phyloP scores from a whole-genome alignment of 30 jellyfish, hydroid and myxozoan genomes.

The Catostylus mosaicus region DNA sequence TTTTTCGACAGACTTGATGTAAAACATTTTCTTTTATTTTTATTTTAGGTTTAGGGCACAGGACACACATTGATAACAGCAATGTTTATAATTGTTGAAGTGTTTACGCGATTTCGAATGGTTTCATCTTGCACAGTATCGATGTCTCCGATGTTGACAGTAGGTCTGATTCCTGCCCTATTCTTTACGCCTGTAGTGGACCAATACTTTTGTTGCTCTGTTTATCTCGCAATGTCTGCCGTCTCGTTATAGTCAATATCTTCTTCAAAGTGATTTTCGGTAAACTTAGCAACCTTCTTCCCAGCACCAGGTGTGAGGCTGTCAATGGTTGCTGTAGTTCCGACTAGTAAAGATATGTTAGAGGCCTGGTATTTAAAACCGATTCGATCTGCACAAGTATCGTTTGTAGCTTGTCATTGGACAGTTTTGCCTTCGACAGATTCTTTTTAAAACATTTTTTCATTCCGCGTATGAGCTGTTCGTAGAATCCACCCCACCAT shows the following conservation, averaged over 20 bases:
- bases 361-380: conserved; percentile 31
- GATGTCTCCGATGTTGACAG: not conserved
- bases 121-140: conserved; percentile 26
- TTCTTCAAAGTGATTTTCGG: conserved; percentile 10
- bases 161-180: not conserved
- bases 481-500: conserved; percentile 44
- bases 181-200: not conserved
- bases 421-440: not conserved
- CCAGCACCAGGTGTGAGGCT: conserved; percentile 28
- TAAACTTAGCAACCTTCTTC: conserved; percentile 27
- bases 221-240: not conserved
- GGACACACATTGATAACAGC: no score
- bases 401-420: conserved; percentile 22
- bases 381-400: conserved; percentile 3
- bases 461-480: conserved; percentile 7
- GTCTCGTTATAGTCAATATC: not conserved
- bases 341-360: conserved; percentile 15
- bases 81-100: no score
- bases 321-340: conserved; percentile 42
- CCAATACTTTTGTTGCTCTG: not conserved
- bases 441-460: conserved; percentile 9
- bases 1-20: no score
- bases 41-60: no score
- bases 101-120: conserved; percentile 15
- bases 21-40: no score